Percentiles rank a stretch among this genome's conserved stretches.
Conservation (phyloP, 2,797 vertebrate genomes). For the Phataginus tricuspis region DNA sequence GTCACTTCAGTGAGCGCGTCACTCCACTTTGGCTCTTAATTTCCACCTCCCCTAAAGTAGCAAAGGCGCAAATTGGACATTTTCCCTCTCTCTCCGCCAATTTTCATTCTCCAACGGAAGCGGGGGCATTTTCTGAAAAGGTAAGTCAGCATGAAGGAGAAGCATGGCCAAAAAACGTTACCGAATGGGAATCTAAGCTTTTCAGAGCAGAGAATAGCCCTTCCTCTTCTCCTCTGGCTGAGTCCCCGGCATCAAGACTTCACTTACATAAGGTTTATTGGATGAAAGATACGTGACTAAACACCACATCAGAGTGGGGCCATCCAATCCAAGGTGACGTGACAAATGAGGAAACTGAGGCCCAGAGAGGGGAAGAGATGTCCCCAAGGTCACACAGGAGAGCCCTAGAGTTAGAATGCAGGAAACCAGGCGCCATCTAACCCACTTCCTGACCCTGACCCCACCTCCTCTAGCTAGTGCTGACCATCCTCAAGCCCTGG, state of each 20-base stretch:
- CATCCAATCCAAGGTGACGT: neutral
- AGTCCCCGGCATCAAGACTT: neutral
- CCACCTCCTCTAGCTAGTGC: neutral
- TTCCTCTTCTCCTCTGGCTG: neutral
- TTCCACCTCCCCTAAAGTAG: slow-evolving; percentile 72
- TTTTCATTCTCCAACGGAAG: slow-evolving; percentile 72
- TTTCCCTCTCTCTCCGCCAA: slow-evolving; percentile 61
- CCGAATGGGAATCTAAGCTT: slow-evolving; percentile 25
- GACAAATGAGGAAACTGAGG: slow-evolving; percentile 26
- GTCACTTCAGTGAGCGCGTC: slow-evolving; percentile 71
- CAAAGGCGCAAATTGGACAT: slow-evolving; percentile 59
- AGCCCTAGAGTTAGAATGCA: neutral
- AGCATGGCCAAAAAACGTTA: slow-evolving; percentile 52
- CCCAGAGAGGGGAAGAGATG: slow-evolving; percentile 39
- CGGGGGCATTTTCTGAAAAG: slow-evolving; percentile 74
- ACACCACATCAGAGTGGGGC: neutral
- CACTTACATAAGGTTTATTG: neutral
- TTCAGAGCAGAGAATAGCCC: neutral
- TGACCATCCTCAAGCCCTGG: neutral
- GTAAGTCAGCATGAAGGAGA: slow-evolving; percentile 72
- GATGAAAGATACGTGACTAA: neutral
- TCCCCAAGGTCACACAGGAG: slow-evolving; percentile 52
- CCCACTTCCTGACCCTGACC: neutral
- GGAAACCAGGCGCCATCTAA: neutral
- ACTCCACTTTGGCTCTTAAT: slow-evolving; percentile 67